These are phyloP conservation scores for Nudaria mundana DNA, from an alignment of 2,888 invertebrate genomes.

Conservation along the genomic window DNA sequence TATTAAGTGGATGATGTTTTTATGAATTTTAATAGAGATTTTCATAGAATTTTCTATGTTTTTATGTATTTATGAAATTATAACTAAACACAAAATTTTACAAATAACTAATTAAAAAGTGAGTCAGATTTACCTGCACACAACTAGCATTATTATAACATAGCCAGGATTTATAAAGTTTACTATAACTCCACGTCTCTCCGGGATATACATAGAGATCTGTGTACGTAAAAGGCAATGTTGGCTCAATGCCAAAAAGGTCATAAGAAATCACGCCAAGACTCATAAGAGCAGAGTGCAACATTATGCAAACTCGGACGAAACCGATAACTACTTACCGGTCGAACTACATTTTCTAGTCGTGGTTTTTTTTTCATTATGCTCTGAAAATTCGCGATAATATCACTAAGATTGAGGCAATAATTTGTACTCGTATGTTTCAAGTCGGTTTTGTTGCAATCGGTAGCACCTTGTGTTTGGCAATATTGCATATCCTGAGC, in stretches of 20 bases:
- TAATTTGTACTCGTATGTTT: constrained; percentile 2
- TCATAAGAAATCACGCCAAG: background rate
- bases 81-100: too few relatives aligned
- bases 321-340: background rate
- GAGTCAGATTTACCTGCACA: too few relatives aligned
- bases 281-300: background rate
- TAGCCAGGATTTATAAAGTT: too few relatives aligned
- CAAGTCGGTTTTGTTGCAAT: constrained; percentile 12
- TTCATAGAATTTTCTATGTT: too few relatives aligned
- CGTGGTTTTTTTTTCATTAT: background rate
- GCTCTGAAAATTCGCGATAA: constrained; percentile 3
- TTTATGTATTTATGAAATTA: too few relatives aligned
- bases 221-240: background rate
- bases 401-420: constrained; percentile 4
- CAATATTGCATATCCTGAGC: constrained; percentile 25
- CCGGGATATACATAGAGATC: background rate
- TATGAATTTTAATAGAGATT: too few relatives aligned
- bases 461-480: constrained; percentile 11
- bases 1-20: too few relatives aligned
- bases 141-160: too few relatives aligned
- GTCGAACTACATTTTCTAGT: background rate
- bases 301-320: background rate
- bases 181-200: too few relatives aligned
- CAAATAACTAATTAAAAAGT: too few relatives aligned
- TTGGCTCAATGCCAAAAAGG: background rate